Evolutionary conservation across 2,113 vertebrate genomes (phyloP).

Genomic region (Hippopotamus amphibius): DNA sequence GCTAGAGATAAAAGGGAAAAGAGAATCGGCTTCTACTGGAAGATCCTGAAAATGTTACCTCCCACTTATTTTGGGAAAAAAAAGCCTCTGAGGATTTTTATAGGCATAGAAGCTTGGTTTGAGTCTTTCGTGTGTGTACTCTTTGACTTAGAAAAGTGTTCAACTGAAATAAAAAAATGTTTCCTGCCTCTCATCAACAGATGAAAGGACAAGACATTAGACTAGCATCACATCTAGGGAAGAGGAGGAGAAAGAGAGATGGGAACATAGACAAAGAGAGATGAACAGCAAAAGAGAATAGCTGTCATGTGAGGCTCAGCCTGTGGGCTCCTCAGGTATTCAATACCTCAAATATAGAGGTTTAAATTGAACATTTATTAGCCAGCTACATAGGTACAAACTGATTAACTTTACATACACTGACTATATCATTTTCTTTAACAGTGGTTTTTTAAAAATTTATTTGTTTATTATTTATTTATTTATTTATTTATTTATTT

Average conservation of each 20-base stretch:
- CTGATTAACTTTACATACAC: neutral
- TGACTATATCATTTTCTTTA: neutral
- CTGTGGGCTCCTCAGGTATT: neutral
- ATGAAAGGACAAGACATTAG: slow-evolving; percentile 56
- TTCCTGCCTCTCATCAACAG: neutral
- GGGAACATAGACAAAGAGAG: neutral
- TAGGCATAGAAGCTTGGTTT: slow-evolving; percentile 16
- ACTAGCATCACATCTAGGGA: slow-evolving; percentile 6
- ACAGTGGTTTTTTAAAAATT: neutral
- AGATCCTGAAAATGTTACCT: slow-evolving; percentile 56
- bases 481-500: too few relatives aligned
- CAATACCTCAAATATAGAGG: neutral
- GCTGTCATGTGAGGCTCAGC: neutral
- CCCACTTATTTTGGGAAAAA: neutral
- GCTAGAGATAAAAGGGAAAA: slow-evolving; percentile 47
- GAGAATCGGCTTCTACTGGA: slow-evolving; percentile 33
- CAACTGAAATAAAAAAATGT: slow-evolving; percentile 34
- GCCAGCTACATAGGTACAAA: neutral
- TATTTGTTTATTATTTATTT: too few relatives aligned
- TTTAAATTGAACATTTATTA: neutral
- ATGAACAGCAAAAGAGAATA: slow-evolving; percentile 22
- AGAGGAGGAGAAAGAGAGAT: neutral
- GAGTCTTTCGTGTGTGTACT: neutral
- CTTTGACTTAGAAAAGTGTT: slow-evolving; percentile 38
- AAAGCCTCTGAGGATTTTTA: slow-evolving; percentile 32